A percentile compares a stretch with the other conserved stretches of the same genome.
phyloP scores from a whole-genome alignment of 1,140 invertebrate species.

The Pseudoatta argentina region DNA sequence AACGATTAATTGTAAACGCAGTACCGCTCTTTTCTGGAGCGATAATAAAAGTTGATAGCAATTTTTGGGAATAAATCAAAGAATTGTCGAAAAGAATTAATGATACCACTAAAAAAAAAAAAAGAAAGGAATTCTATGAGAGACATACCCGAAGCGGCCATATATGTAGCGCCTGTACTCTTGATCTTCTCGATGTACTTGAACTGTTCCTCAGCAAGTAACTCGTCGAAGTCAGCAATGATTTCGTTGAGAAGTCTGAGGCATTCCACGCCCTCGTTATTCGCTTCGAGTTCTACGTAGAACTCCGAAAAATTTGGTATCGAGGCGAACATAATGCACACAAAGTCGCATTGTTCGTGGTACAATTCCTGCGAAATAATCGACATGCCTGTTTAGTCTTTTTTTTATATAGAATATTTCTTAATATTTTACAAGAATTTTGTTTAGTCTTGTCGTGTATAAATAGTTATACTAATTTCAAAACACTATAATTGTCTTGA shows the following conservation, averaged over 20 bases:
- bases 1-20: conserved; percentile 3
- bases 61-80: background rate
- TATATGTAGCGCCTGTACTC: conserved; percentile 97
- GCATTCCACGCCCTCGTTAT: conserved; percentile 98
- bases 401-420: background rate
- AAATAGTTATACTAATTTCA: background rate
- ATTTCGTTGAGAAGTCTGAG: conserved; percentile 98
- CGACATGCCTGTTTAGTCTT: background rate
- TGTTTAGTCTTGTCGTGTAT: background rate
- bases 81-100: background rate
- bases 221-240: conserved; percentile 98
- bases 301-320: conserved; percentile 99
- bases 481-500: background rate
- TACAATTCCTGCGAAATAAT: conserved; percentile 93
- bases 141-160: conserved; percentile 95
- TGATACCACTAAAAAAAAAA: background rate
- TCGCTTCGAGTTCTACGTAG: conserved; percentile 97
- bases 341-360: conserved; percentile 97
- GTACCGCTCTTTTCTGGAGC: background rate
- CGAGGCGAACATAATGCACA: conserved; percentile 98
- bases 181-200: conserved; percentile 99
- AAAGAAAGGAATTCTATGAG: background rate
- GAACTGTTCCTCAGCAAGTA: conserved; percentile 94
- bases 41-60: background rate
- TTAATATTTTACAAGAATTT: background rate